Evolutionary conservation across 2,888 invertebrate genomes (phyloP).

Genomic region (Phania funesta): DNA sequence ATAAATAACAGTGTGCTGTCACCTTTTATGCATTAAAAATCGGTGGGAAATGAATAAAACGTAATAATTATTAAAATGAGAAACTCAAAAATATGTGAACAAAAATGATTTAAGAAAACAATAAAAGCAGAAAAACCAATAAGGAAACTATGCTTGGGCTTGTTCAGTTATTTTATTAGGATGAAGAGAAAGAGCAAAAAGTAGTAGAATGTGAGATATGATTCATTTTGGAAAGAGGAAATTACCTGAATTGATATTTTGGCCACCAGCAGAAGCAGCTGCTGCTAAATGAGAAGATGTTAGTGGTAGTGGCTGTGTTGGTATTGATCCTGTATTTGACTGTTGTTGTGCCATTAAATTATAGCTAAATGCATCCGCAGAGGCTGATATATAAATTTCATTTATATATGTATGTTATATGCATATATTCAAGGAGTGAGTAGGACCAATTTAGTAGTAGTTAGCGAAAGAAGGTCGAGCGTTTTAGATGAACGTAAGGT

Average conservation of each 20-base stretch:
- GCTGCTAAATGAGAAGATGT: slow-evolving; percentile 33
- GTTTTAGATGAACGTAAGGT: slow-evolving; percentile 40
- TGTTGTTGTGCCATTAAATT: slow-evolving; percentile 80
- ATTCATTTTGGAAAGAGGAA: slow-evolving; percentile 23
- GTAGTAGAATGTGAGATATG: slow-evolving; percentile 18
- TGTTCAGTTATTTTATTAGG: slow-evolving; percentile 10
- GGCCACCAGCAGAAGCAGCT: slow-evolving; percentile 75
- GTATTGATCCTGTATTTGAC: slow-evolving; percentile 72
- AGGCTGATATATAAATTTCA: slow-evolving; percentile 72
- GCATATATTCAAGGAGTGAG: slow-evolving; percentile 27
- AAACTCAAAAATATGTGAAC: slow-evolving; percentile 12
- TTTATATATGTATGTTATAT: slow-evolving; percentile 32
- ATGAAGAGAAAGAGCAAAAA: slow-evolving; percentile 35
- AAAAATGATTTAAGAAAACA: slow-evolving; percentile 13
- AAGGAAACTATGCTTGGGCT: slow-evolving; percentile 18
- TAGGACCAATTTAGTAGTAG: slow-evolving; percentile 39
- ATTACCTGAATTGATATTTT: slow-evolving; percentile 76
- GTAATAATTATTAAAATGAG: slow-evolving; percentile 8
- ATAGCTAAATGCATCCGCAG: slow-evolving; percentile 79
- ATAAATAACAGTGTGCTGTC: slow-evolving; percentile 64
- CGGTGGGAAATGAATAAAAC: slow-evolving; percentile 37
- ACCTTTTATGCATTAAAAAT: slow-evolving; percentile 53
- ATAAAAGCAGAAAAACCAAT: slow-evolving; percentile 27
- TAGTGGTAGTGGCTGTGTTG: slow-evolving; percentile 27
- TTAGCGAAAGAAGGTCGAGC: slow-evolving; percentile 41